Base-by-base conservation (phyloP, 2,113 vertebrate species). In the Scalopus aquaticus region DNA sequence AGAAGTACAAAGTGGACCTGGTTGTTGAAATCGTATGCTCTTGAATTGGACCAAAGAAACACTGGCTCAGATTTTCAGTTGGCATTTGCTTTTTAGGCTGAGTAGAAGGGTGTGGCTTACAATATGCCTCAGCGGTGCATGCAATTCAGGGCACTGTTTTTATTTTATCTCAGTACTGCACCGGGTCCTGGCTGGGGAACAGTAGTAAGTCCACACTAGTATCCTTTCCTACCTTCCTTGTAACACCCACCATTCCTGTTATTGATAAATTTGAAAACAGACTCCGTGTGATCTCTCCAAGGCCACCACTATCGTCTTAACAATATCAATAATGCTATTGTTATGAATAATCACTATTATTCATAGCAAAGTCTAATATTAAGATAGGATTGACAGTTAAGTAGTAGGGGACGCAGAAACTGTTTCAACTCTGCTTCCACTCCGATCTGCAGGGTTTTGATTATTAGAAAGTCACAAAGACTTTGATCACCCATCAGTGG, bases 391-490 rank as follows among this genome's bases (percentile, higher is more conserved):
- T 92, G 87, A 46, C 19, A 82, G 26, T 81, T 17, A 93, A 65
- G 7, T 54, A 72, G 56, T 19, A 32, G 16, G 20, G 28, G 3
- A 17, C 62, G 10, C 8, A 90, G 6, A 64, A 78, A 56, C 1
- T 6, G 92, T 93, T 82, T 81, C 84, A 60, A 81, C 56, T 77
- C 85, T 54, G 28, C 22, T 62, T 24, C 17, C 6, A 62, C 6
- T 9, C 39, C 20, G 15, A 20, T 95, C 42, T 64, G 69, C 24
- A 69, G 9, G 16, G 69, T 95, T 22, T 51, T 92, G 56, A 80
- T 90, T 74, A 79, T 64, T 44, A 92, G 24, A 74, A 92, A 83
- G 15, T 65, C 37, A 81, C 51, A 64, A 91, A 78, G 64, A n/a
- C 39, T 82, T 51, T 54, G 65, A 64, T n/a, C 19, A 70, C 51